A percentile compares a stretch with the other conserved stretches of the same genome.
phyloP scores from a whole-genome alignment of 2,797 vertebrate species.

The Botia almorhae region DNA sequence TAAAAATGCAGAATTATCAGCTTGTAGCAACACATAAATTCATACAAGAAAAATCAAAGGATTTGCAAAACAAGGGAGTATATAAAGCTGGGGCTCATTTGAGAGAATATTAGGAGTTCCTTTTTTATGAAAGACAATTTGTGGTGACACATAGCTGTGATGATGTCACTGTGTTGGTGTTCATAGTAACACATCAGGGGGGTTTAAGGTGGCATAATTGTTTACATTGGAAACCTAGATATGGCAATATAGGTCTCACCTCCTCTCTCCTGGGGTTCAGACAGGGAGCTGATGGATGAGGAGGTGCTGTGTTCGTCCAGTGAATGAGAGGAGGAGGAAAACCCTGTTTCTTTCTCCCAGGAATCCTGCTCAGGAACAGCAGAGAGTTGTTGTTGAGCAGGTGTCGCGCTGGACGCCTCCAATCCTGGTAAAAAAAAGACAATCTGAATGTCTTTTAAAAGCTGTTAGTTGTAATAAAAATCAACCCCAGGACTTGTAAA shows the following conservation, averaged over 20 bases:
- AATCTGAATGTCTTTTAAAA: background rate
- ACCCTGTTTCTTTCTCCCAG: slow-evolving; percentile 72
- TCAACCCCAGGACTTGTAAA: background rate
- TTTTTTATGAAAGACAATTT: slow-evolving; percentile 5
- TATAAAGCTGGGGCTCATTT: slow-evolving; percentile 8
- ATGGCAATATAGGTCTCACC: slow-evolving; percentile 78
- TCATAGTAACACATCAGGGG: background rate
- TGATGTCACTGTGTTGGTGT: slow-evolving; percentile 3
- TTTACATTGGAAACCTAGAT: background rate
- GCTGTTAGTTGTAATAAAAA: slow-evolving; percentile 1
- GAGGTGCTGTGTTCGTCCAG: slow-evolving; percentile 81
- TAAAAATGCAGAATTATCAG: slow-evolving; percentile 70
- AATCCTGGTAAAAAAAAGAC: slow-evolving; percentile 53
- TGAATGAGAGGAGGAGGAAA: slow-evolving; percentile 77
- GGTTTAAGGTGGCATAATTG: background rate
- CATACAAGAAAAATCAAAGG: slow-evolving; percentile 50
- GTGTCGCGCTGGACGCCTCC: slow-evolving; percentile 52
- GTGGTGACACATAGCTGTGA: background rate
- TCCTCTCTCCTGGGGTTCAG: slow-evolving; percentile 80
- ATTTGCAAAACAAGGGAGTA: slow-evolving; percentile 6
- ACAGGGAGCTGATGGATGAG: slow-evolving; percentile 79
- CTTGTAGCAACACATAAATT: slow-evolving; percentile 65
- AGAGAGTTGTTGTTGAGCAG: slow-evolving; percentile 65
- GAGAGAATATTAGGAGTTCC: background rate
- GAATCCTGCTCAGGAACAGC: slow-evolving; percentile 66